Base-by-base conservation (phyloP, 2,888 invertebrate species). In the Spicauda simplicius region DNA sequence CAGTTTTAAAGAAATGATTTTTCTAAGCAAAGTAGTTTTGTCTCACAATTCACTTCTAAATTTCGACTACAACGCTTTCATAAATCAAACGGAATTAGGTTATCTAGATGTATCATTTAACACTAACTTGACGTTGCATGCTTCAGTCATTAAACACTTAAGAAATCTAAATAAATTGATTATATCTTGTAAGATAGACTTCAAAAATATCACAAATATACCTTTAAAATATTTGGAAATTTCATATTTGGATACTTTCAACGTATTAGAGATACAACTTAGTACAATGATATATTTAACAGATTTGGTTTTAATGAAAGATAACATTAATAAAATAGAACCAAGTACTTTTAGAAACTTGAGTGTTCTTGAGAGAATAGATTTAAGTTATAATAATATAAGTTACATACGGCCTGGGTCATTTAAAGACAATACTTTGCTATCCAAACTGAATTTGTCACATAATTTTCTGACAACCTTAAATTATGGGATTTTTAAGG, bases 81-180 rank as follows among this genome's bases (percentile, higher is more conserved):
- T 11, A 1, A 76, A 75, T 69, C 77, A 81, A 56, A 71, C 63
- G 25, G 69, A 80, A 62, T 77, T 90, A 45, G 67, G 70, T 0
- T 48, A 69, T 61, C 77, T 90, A 58, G 87, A 88, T 77, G 59
- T 90, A 11, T 88, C 90, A 0, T 82, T 74, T 70, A 90, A 90
- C 72, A 20, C 67, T 50, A 75, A 83, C 25, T 72, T 85, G 2
- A 70, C 62, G 37, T 78, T 86, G 11, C 75, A 79, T 41, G 68
- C 76, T 25, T 65, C 71, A 0, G 45, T 77, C 2, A 55, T 88
- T 2, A 71, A 71, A 45, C 71, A 72, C 7, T 70, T 72, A 11
- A 74, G 60, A 66, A 75, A 72, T 37, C 76, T 89, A 59, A 45
- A 72, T 4, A 72, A 66, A 37, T 71, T 90, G n/a, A 66, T 72